These are phyloP conservation scores for Xanthorhoe designata DNA, from an alignment of 2,888 invertebrate species.

Conservation along the genomic window DNA sequence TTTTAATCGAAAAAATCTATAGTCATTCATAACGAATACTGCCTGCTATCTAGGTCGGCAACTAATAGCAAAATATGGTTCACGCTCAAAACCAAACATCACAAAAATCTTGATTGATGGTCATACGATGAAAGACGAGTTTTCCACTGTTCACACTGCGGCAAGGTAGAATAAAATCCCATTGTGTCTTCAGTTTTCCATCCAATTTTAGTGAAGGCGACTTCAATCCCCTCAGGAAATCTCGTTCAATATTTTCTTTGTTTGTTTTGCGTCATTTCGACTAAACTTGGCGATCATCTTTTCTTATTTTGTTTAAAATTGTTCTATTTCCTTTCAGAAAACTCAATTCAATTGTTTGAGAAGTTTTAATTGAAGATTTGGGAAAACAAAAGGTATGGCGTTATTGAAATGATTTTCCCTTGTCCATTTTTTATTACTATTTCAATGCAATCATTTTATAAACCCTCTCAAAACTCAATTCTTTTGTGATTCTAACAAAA, in stretches of 20 bases:
- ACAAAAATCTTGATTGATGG: constrained; percentile 62
- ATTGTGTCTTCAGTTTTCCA: constrained; percentile 70
- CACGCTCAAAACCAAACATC: constrained; percentile 52
- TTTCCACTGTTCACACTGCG: constrained; percentile 35
- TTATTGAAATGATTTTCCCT: neutral
- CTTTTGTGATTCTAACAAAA: constrained; percentile 7
- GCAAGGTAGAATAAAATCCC: constrained; percentile 60
- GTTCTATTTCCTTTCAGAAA: constrained; percentile 29
- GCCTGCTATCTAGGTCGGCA: constrained; percentile 40
- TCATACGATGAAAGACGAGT: constrained; percentile 52
- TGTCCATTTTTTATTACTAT: neutral
- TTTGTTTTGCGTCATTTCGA: constrained; percentile 63
- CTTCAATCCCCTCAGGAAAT: constrained; percentile 73
- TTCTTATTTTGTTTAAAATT: constrained; percentile 31
- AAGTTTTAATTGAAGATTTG: constrained; percentile 23
- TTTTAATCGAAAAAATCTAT: constrained; percentile 14
- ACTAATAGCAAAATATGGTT: constrained; percentile 39
- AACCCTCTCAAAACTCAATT: neutral
- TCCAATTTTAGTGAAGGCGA: constrained; percentile 72
- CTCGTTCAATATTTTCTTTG: constrained; percentile 69
- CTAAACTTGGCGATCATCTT: constrained; percentile 47
- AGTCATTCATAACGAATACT: constrained; percentile 8
- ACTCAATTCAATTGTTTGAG: constrained; percentile 25
- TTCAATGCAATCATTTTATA: neutral
- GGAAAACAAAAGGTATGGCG: constrained; percentile 5